Conservation (phyloP, 2,888 invertebrate genomes). For the Lochmaea crataegi region DNA sequence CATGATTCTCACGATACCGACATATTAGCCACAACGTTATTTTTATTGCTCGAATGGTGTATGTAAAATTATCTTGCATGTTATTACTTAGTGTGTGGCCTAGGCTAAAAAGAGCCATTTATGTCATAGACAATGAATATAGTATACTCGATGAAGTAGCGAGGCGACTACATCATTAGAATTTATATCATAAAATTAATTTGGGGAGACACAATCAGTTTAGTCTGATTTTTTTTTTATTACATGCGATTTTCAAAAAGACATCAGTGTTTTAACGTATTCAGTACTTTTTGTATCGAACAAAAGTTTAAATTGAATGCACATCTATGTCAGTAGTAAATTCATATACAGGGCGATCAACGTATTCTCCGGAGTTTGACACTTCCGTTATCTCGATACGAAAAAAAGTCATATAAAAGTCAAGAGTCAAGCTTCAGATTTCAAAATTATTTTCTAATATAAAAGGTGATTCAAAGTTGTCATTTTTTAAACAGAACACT, state of each 20-base stretch:
- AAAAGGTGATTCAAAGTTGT: too few species aligned
- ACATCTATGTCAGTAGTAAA: too few species aligned
- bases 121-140: constrained; percentile 16
- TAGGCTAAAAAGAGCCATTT: constrained; percentile 21
- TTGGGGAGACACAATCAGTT: constrained; percentile 2
- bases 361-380: too few species aligned
- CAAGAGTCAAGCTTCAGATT: too few species aligned
- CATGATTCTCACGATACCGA: neutral
- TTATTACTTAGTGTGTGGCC: constrained; percentile 23
- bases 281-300: too few species aligned
- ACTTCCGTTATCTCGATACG: too few species aligned
- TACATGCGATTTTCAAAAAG: neutral
- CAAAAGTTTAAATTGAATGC: too few species aligned
- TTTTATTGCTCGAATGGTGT: constrained; percentile 17
- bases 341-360: too few species aligned
- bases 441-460: too few species aligned
- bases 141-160: constrained; percentile 12
- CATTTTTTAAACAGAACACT: too few species aligned
- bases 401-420: too few species aligned
- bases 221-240: neutral
- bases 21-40: constrained; percentile 11
- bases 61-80: constrained; percentile 18
- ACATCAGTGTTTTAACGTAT: neutral
- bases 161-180: constrained; percentile 15
- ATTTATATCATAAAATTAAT: constrained; percentile 11